phyloP scores from a whole-genome alignment of 2,888 invertebrate genomes.

The Dicycla oo region DNA sequence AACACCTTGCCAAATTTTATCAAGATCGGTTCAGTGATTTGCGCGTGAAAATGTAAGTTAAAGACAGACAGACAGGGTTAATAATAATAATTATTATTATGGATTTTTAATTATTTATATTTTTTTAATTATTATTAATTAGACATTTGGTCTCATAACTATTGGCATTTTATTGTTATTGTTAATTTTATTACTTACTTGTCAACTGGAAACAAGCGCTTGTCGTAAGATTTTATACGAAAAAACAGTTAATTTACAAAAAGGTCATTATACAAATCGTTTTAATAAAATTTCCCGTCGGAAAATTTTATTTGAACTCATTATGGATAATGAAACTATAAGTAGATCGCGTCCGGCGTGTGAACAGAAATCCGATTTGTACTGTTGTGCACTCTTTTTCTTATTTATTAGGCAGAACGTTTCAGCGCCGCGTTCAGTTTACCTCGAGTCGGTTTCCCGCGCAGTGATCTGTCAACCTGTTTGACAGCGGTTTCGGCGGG shows the following conservation, averaged over 20 bases:
- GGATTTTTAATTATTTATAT: no score
- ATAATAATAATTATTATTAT: no score
- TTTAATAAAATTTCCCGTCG: constrained; percentile 45
- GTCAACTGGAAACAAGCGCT: background rate
- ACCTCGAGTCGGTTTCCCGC: constrained; percentile 71
- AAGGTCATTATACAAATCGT: constrained; percentile 43
- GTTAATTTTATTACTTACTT: constrained; percentile 7
- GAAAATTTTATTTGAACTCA: constrained; percentile 47
- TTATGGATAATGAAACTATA: constrained; percentile 27
- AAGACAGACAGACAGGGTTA: no score
- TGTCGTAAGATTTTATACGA: background rate
- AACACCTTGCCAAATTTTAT: no score
- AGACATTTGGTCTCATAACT: background rate
- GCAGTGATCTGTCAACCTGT: constrained; percentile 70
- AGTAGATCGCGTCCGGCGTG: constrained; percentile 26
- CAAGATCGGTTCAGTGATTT: no score
- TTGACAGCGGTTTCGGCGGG: constrained; percentile 75
- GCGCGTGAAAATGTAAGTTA: no score
- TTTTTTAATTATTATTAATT: background rate
- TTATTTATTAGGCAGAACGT: constrained; percentile 77
- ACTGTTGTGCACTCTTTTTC: constrained; percentile 56
- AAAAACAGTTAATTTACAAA: background rate
- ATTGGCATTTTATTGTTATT: constrained; percentile 11
- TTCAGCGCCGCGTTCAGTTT: constrained; percentile 71
- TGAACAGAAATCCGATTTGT: constrained; percentile 44